Evolutionary conservation across 2,888 invertebrate genomes (phyloP).

Genomic region (Alloscopus bannaensis): DNA sequence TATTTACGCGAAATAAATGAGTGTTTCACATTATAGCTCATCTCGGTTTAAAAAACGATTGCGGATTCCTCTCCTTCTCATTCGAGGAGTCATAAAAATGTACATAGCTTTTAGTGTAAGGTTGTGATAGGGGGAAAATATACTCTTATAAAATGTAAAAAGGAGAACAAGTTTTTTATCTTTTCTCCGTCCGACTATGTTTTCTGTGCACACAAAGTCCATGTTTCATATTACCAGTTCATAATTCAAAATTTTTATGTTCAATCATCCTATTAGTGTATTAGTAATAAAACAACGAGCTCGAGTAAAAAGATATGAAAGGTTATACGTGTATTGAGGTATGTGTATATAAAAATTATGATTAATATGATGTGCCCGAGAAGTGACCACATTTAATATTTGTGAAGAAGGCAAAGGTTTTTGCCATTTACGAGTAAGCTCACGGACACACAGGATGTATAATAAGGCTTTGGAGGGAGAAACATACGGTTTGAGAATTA

Average conservation of each 20-base stretch:
- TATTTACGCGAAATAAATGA: constrained; percentile 57
- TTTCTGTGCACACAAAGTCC: no score
- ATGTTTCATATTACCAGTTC: constrained; percentile 36
- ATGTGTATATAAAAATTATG: no score
- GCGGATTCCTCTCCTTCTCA: constrained; percentile 4
- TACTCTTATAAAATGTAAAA: neutral
- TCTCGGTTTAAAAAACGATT: constrained; percentile 2
- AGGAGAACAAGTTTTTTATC: constrained; percentile 47
- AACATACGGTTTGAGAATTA: no score
- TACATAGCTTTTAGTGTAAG: neutral
- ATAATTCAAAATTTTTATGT: constrained; percentile 47
- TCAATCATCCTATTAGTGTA: constrained; percentile 60
- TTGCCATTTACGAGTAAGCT: no score
- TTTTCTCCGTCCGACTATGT: constrained; percentile 29
- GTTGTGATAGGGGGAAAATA: no score
- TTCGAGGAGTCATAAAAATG: constrained; percentile 25
- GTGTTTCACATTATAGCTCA: constrained; percentile 15
- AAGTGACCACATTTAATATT: no score
- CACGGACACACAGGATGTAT: no score
- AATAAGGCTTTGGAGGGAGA: no score
- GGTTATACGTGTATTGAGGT: no score
- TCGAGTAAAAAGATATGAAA: constrained; percentile 1
- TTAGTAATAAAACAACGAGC: constrained; percentile 40
- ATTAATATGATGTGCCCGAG: no score
- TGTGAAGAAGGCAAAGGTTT: no score